Evolutionary conservation across 2,888 invertebrate species (phyloP).

Genomic region (Himalopsyche japonica): DNA sequence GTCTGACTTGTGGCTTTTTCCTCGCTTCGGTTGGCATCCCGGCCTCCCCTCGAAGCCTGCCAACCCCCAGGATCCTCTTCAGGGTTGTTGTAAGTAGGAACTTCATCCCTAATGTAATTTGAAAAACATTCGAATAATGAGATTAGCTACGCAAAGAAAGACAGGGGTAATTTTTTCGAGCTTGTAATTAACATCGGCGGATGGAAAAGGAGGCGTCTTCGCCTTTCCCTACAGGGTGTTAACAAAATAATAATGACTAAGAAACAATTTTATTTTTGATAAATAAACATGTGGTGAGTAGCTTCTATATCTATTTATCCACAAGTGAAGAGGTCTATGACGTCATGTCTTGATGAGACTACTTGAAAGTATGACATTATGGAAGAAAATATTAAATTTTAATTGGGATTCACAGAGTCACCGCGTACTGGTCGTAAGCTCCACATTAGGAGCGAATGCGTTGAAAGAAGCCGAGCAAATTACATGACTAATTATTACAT

Average conservation of each 20-base stretch:
- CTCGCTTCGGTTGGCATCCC: neutral
- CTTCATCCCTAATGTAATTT: conserved; percentile 30
- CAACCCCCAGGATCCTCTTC: neutral
- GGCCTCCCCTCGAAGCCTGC: neutral
- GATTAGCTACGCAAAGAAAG: conserved; percentile 27
- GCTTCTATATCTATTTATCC: no score
- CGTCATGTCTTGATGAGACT: no score
- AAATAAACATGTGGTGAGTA: no score
- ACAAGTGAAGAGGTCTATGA: no score
- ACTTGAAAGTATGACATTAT: no score
- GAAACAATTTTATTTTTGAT: no score
- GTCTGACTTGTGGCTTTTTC: neutral
- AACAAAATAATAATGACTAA: neutral
- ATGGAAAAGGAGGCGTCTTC: conserved; percentile 8
- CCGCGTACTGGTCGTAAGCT: no score
- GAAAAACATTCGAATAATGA: conserved; percentile 39
- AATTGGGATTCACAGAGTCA: no score
- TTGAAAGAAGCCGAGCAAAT: no score
- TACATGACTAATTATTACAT: no score
- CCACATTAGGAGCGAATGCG: no score
- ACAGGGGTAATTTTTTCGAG: conserved; percentile 33
- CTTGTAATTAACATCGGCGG: conserved; percentile 36
- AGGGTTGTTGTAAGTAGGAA: conserved; percentile 3
- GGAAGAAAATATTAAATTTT: no score
- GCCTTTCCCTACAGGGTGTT: neutral